Base-by-base conservation (phyloP, 2,888 invertebrate species). In the Entomobrya proxima region DNA sequence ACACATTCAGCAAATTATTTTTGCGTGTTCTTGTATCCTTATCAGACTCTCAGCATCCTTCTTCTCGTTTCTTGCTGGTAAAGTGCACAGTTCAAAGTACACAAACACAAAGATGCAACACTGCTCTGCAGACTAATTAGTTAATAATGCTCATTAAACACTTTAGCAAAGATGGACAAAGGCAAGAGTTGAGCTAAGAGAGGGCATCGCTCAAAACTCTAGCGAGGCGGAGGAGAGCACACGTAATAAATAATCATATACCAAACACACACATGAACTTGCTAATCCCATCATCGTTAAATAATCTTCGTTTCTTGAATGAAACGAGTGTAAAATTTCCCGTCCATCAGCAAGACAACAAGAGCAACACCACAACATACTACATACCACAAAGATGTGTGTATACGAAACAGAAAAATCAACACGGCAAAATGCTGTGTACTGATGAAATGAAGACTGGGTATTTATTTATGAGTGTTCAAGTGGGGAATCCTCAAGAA, bases 61-160 rank as follows among this genome's bases (percentile, higher is more conserved):
- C 35, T 61, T 61, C 35, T 61, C 61, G 18, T 61, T 61, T 61
- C 35, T 35, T n/a, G n/a, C 35, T 61, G 61, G 61, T 61, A 35
- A 61, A 61, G 61, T 61, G 61, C 61, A 35, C 61, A 35, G 61
- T 61, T 61, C 61, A 61, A 61, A 61, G 61, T 61, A 61, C 61
- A 61, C 61, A 61, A 13, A 50, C 47, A 52, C n/a, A 11, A 24
- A 18, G 61, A 61, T 61, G 61, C 18, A 61, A 35, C 35, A 35
- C 24, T 32, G 61, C 61, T 61, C n/a, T n/a, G 18, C 35, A 61
- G 61, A 61, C 61, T 61, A 61, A 61, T 61, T 61, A 61, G 61
- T 18, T 61, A 61, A 61, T 61, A 61, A 61, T 61, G 35, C 35
- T 61, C 32, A 32, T 61, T 61, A 61, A 61, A 61, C n/a, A n/a